These are phyloP conservation scores for Phortica magna DNA, from an alignment of 2,888 invertebrate species.

Conservation along the genomic window DNA sequence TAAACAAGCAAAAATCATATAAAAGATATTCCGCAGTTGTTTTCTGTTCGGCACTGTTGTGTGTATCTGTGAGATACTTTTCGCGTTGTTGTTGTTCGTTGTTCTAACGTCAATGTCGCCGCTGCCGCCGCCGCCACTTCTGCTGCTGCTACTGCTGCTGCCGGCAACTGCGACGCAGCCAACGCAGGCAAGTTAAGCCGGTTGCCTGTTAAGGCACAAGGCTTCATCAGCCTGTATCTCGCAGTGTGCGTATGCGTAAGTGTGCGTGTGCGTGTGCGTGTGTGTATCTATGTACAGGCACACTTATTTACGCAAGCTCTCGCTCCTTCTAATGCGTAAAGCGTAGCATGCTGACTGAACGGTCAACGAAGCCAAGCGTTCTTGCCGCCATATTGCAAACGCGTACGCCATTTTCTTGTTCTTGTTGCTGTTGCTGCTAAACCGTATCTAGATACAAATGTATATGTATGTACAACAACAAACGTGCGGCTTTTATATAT, in stretches of 20 bases:
- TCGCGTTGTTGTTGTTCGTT: slow-evolving; percentile 23
- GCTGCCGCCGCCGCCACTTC: not conserved
- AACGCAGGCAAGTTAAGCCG: slow-evolving; percentile 52
- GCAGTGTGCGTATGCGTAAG: not conserved
- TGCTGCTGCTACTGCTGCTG: not conserved
- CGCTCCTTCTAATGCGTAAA: slow-evolving; percentile 6
- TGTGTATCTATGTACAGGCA: slow-evolving; percentile 26
- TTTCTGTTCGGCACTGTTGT: not conserved
- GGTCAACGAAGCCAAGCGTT: not conserved
- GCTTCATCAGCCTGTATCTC: slow-evolving; percentile 32
- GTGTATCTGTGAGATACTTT: slow-evolving; percentile 25
- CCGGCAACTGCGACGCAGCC: not conserved
- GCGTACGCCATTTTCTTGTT: slow-evolving; percentile 57
- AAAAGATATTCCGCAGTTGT: not conserved
- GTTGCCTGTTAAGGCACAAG: slow-evolving; percentile 46
- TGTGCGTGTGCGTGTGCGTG: slow-evolving; percentile 27
- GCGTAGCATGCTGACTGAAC: not conserved
- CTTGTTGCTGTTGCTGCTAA: slow-evolving; percentile 31
- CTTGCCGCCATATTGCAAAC: slow-evolving; percentile 31
- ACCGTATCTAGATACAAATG: not conserved
- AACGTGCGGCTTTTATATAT: not conserved
- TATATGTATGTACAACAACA: not conserved
- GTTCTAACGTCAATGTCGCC: not conserved
- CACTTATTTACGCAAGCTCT: too few relatives aligned
- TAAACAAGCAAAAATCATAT: slow-evolving; percentile 45